These are phyloP conservation scores for Thamnaconus septentrionalis DNA, from an alignment of 2,113 vertebrate genomes.

Conservation along the genomic window DNA sequence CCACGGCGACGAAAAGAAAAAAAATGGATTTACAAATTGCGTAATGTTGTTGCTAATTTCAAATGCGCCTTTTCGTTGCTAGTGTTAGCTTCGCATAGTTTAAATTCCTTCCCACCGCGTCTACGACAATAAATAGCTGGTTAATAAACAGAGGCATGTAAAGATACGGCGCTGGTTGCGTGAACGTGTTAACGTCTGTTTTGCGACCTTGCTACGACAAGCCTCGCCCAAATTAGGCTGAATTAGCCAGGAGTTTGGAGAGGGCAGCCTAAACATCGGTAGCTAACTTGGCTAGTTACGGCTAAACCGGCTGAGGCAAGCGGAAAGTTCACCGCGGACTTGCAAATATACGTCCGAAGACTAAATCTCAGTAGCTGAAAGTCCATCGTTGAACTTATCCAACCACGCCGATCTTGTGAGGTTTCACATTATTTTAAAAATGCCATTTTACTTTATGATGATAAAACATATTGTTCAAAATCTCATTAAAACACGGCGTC, in stretches of 20 bases:
- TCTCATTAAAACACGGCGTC: slow-evolving; percentile 34
- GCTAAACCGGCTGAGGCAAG: slow-evolving; percentile 53
- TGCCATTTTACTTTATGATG: neutral
- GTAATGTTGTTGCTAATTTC: slow-evolving; percentile 49
- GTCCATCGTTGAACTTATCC: neutral
- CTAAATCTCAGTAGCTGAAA: slow-evolving; percentile 44
- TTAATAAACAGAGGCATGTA: slow-evolving; percentile 30
- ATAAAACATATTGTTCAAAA: slow-evolving; percentile 4
- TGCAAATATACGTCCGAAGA: slow-evolving; percentile 28
- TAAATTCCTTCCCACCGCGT: slow-evolving; percentile 61
- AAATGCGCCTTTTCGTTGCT: slow-evolving; percentile 45
- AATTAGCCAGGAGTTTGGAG: slow-evolving; percentile 46
- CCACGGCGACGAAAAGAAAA: neutral
- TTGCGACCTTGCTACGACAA: slow-evolving; percentile 12
- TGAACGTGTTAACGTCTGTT: slow-evolving; percentile 18
- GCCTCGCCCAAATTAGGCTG: slow-evolving; percentile 44
- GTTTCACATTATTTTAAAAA: neutral
- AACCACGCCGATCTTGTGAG: neutral
- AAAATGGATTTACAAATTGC: slow-evolving; percentile 23
- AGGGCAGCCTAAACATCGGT: slow-evolving; percentile 46
- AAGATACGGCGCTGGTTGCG: neutral
- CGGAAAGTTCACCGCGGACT: slow-evolving; percentile 69
- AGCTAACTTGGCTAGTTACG: slow-evolving; percentile 64
- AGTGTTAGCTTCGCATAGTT: slow-evolving; percentile 70
- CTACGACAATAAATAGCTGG: slow-evolving; percentile 47